A percentile compares a stretch with the other conserved stretches of the same genome.
Conservation (phyloP, 2,113 vertebrate genomes). For the Naja naja region DNA sequence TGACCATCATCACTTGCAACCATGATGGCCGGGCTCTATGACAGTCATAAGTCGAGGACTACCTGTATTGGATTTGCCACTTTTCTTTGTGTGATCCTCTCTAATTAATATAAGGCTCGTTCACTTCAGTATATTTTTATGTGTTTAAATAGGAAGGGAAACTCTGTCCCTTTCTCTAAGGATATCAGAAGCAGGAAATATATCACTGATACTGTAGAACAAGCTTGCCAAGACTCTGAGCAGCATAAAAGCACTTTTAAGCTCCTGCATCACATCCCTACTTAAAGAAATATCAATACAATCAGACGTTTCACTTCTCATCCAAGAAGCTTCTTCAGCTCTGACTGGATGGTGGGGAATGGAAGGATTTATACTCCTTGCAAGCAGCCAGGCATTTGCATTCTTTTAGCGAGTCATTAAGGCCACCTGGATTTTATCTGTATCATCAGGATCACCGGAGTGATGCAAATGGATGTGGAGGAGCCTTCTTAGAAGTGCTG, state of each 20-base stretch:
- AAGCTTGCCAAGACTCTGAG: background rate
- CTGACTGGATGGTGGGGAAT: too few species aligned
- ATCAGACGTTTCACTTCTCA: background rate
- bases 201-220: background rate
- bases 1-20: too few species aligned
- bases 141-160: background rate
- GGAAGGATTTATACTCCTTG: too few species aligned
- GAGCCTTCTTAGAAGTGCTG: too few species aligned
- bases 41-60: too few species aligned
- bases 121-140: background rate
- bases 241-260: background rate
- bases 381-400: too few species aligned
- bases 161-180: background rate
- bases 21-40: too few species aligned
- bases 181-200: background rate
- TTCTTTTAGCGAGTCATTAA: too few species aligned
- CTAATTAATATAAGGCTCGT: background rate
- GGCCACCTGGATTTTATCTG: too few species aligned
- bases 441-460: too few species aligned
- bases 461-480: too few species aligned
- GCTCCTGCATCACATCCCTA: background rate
- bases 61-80: background rate
- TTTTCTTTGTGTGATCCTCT: background rate
- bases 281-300: background rate
- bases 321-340: too few species aligned